Evolutionary conservation across 2,888 invertebrate species (phyloP).

Genomic region (Nemoura dubitans): DNA sequence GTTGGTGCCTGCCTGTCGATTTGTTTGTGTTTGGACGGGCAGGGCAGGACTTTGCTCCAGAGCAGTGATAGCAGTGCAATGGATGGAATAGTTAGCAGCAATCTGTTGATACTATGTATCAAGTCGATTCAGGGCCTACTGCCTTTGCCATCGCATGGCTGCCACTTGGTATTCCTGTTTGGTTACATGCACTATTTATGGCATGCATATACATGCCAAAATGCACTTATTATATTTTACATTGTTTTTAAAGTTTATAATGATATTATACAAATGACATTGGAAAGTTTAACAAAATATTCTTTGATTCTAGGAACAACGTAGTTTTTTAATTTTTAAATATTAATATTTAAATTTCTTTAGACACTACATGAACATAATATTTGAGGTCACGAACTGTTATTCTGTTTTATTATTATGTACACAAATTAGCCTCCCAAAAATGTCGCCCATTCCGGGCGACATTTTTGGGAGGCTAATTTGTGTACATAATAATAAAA

Average conservation of each 20-base stretch:
- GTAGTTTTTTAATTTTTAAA: not conserved
- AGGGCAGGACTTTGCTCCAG: not conserved
- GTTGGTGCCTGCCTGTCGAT: not conserved
- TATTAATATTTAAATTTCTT: not conserved
- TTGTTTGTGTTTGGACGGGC: not conserved
- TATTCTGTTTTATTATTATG: too few relatives aligned
- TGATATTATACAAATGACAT: too few relatives aligned
- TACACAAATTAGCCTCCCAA: too few relatives aligned
- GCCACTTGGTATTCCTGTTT: not conserved
- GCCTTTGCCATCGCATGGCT: not conserved
- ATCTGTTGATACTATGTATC: constrained; percentile 22
- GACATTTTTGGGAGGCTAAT: too few relatives aligned
- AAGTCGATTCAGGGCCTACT: not conserved
- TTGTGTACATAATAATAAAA: too few relatives aligned
- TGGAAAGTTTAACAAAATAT: not conserved
- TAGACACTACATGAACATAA: too few relatives aligned
- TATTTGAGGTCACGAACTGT: not conserved
- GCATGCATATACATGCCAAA: too few relatives aligned
- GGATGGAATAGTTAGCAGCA: not conserved
- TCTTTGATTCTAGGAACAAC: not conserved
- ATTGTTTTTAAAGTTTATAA: not conserved
- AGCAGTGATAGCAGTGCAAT: not conserved
- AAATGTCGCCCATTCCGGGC: too few relatives aligned
- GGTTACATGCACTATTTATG: too few relatives aligned
- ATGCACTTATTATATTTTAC: not conserved